These are phyloP conservation scores for Ectemnius lituratus DNA, from an alignment of 2,888 invertebrate species.

Conservation along the genomic window DNA sequence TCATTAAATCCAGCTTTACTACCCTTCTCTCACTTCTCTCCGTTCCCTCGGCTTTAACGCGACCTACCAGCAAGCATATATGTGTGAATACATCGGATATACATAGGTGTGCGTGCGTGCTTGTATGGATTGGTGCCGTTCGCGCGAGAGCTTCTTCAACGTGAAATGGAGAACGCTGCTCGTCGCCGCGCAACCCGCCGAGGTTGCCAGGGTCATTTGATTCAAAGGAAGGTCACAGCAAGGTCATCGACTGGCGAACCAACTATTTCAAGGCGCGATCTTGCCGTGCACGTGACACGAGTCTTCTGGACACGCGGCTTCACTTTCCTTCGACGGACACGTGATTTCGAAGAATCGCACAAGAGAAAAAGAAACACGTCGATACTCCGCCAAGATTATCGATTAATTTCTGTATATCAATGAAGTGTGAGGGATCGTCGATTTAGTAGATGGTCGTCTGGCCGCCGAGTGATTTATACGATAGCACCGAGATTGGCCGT, in stretches of 20 bases:
- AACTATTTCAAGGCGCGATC: constrained; percentile 48
- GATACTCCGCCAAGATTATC: not conserved
- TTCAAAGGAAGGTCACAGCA: constrained; percentile 59
- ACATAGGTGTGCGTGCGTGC: too few species aligned
- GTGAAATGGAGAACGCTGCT: constrained; percentile 39
- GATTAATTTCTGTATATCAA: not conserved
- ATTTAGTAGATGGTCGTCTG: constrained; percentile 9
- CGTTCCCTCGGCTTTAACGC: too few species aligned
- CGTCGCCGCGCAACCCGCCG: constrained; percentile 29
- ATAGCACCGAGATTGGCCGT: constrained; percentile 25
- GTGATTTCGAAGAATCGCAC: too few species aligned
- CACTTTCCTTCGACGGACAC: constrained; percentile 35
- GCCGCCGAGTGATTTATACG: constrained; percentile 39
- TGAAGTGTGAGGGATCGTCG: constrained; percentile 16
- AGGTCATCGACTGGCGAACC: constrained; percentile 51
- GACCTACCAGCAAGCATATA: too few species aligned
- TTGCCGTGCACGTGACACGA: constrained; percentile 19
- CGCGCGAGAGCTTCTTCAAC: constrained; percentile 20
- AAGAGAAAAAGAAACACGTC: too few species aligned
- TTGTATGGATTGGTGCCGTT: too few species aligned
- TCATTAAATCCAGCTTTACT: constrained; percentile 62
- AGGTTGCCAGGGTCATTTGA: constrained; percentile 47
- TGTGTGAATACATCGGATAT: too few species aligned
- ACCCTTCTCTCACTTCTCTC: constrained; percentile 25
- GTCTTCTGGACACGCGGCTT: constrained; percentile 28